Percentiles rank a stretch among this genome's conserved stretches.
phyloP scores from a whole-genome alignment of 2,797 vertebrate genomes.

The Sebastes oblongus region DNA sequence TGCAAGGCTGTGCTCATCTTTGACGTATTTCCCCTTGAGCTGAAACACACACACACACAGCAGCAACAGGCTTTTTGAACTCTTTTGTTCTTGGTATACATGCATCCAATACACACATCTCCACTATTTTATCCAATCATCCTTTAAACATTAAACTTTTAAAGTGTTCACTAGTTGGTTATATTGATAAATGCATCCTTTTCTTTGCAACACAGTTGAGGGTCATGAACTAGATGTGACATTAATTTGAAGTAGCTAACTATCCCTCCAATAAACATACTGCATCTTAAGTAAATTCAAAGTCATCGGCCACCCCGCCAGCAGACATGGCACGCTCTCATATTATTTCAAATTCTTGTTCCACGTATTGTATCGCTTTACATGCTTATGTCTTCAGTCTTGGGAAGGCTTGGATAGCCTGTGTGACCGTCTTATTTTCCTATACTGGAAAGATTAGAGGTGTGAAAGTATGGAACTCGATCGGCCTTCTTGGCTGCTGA shows the following conservation, averaged over 20 bases:
- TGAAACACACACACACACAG: not conserved
- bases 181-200: not conserved
- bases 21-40: conserved; percentile 18
- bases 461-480: not conserved
- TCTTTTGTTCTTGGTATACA: not conserved
- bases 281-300: not conserved
- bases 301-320: not conserved
- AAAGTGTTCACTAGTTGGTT: not conserved
- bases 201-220: not conserved
- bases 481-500: not conserved
- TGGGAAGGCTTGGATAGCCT: not conserved
- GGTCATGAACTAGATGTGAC: not conserved
- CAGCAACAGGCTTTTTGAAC: not conserved
- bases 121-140: not conserved
- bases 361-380: not conserved
- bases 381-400: not conserved
- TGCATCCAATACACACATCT: not conserved
- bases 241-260: not conserved
- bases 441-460: not conserved
- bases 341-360: conserved; percentile 11
- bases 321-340: not conserved
- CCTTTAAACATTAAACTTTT: not conserved
- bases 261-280: conserved; percentile 2
- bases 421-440: conserved; percentile 9
- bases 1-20: conserved; percentile 43